Base-by-base conservation (phyloP, 2,113 vertebrate species). In the Ancistrus triradiatus region DNA sequence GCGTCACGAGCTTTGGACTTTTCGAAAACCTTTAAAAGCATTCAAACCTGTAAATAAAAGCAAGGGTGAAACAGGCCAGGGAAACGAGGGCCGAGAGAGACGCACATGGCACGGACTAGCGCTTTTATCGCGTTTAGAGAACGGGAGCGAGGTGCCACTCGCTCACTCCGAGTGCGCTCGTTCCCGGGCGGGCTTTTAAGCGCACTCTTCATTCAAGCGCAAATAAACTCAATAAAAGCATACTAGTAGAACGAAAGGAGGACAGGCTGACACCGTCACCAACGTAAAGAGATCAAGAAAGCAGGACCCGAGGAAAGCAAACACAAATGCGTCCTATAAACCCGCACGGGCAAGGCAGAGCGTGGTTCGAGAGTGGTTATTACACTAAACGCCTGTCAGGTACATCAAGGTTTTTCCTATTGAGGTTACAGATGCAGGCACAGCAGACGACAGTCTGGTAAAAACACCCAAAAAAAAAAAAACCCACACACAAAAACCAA, bases 141-240 rank as follows among this genome's bases (percentile, higher is more conserved):
- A 77, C 57, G 76, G n/a, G 78, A 72, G 66, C 57, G 71, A 76
- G 78, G 72, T 59, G 55, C 78, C 74, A 86, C 91, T 88, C 84
- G 87, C 90, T 90, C 75, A 71, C 85, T 97, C 95, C 86, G 90
- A 95, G 91, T 95, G 90, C 81, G 87, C 89, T 87, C 91, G 77
- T 75, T 92, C 93, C 94, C 77, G 77, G 81, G 43, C 22, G 74
- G 90, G 92, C 47, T 92, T 97, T 97, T 81, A 87, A 89, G 90
- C 87, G 59, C 91, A 94, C 93, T 95, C 92, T 94, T 98, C 95
- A 98, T 98, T 93, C 86, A 90, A 95, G 92, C 90, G 82, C 89
- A 85, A 63, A 76, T 70, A 69, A 67, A 73, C 69, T 63, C 70
- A 68, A 77, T 69, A 63, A 68, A 76, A 80, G 74, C 72, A 63